Base-by-base conservation (phyloP, 2,113 vertebrate species). In the Podiceps cristatus region DNA sequence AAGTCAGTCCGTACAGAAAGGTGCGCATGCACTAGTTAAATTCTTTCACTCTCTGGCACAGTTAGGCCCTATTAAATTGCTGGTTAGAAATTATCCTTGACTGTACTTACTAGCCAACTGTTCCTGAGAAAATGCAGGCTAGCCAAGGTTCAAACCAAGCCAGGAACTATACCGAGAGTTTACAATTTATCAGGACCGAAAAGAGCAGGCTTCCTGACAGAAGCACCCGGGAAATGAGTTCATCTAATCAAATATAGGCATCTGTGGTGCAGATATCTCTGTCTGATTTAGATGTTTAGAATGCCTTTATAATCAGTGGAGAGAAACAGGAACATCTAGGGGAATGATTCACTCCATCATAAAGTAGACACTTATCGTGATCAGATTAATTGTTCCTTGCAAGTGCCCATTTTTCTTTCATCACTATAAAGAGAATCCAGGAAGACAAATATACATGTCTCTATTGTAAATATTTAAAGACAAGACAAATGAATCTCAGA, bases 391-490 rank as follows among this genome's bases (percentile, higher is more conserved):
- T 89, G 47, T 56, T 77, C 49, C 1, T 1, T 89, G 28, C n/a
- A 80, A 77, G 37, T 59, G 19, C n/a, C 28, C 44, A 50, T 91
- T 93, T 93, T 95, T 95, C 72, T 93, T 28, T 71, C 47, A 81
- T 78, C 56, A 33, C 11, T 56, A 9, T 19, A 25, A 83, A 53
- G 9, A 76, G 33, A 73, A 88, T 64, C 19, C 53, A 79, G 53
- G 37, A 93, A 94, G 74, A 94, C 20, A 85, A 93, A 94, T 72
- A 87, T 42, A 40, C 37, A 33, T 2, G 10, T 82, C 76, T 47
- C 49, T 82, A 68, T 53, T 58, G 71, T 76, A 96, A 93, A 96
- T 96, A 94, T 89, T 96, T 96, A 82, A 91, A 75, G 29, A 90
- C 75, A 44, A 95, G 73, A 87, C 29, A 78, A 82, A 93, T 72